Base-by-base conservation (phyloP, 1,140 invertebrate genomes). In the Eriosoma lanigerum region DNA sequence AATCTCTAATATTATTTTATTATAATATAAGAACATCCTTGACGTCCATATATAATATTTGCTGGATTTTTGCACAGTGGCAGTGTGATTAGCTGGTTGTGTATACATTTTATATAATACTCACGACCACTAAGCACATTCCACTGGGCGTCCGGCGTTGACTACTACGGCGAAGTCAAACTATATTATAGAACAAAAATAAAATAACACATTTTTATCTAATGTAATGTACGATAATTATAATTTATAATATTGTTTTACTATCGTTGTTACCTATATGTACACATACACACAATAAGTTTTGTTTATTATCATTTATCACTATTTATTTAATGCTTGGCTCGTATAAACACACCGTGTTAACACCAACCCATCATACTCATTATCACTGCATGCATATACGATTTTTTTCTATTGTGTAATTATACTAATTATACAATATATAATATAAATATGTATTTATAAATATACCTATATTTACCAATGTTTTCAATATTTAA, bases 21-120 rank as follows among this genome's bases (percentile, higher is more conserved):
- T 38, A 38, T n/a, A n/a, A n/a, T 38, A 38, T 38, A 38, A 38
- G 32, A 38, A 38, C 32, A 38, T 38, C 32, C 32, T 38, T 38
- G 32, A 38, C 32, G 8, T 4, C 8, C 32, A 8, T 38, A 38
- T 38, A 38, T 38, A 38, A 38, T 38, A 38, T 29, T 15, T 38
- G 32, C 56, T 38, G 75, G 75, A 78, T 56, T 60, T 60, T 78
- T 24, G 72, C 75, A 12, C 75, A 19, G 89, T 96, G 95, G 95
- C 95, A 97, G 95, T 96, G 95, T 96, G 94, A 95, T 96, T 97
- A 96, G 95, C 95, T 96, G 95, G 95, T 96, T 96, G 95, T 94
- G 91, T 92, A 87, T n/a, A 78, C 9, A 78, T 78, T 62, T 76
- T 21, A 60, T 86, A 85, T 87, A 46, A 83, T 82, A 86, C 85